phyloP scores from a whole-genome alignment of 2,113 vertebrate genomes.

The Callorhinus ursinus region DNA sequence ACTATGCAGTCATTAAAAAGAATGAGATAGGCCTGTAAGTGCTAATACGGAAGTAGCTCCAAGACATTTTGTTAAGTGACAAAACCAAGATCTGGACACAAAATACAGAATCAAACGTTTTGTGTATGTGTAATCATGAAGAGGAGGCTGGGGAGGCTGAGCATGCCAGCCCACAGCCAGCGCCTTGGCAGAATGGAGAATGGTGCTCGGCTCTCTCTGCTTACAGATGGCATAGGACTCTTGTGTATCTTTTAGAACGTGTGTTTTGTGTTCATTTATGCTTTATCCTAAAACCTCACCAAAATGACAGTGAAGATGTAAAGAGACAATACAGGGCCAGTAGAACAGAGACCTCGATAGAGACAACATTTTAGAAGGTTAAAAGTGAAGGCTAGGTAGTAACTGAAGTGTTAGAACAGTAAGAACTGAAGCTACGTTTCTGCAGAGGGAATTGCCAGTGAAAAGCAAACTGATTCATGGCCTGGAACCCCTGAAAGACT shows the following conservation, averaged over 20 bases:
- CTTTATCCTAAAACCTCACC: not conserved
- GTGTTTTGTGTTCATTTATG: not conserved
- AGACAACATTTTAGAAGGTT: not conserved
- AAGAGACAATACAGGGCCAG: not conserved
- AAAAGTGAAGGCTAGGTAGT: not conserved
- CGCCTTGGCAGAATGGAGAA: not conserved
- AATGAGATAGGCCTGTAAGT: not conserved
- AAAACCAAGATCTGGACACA: not conserved
- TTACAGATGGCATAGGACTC: not conserved
- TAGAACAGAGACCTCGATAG: not conserved
- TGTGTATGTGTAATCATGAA: not conserved
- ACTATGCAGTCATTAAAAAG: not conserved
- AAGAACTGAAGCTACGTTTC: not conserved
- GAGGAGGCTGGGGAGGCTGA: not conserved
- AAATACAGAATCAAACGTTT: not conserved
- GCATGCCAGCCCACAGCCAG: not conserved
- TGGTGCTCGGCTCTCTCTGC: not conserved
- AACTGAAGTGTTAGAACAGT: not conserved
- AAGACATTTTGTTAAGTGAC: slow-evolving; percentile 2
- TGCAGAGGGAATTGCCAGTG: not conserved
- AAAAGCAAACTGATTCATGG: not conserved
- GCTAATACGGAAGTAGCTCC: not conserved
- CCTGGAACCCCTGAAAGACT: not conserved
- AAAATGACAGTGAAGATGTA: not conserved
- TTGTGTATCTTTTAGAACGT: not conserved